Percentiles rank a stretch among this genome's conserved stretches.
These are phyloP conservation scores for Labia minor DNA, from an alignment of 2,888 invertebrate genomes.

Conservation along the genomic window DNA sequence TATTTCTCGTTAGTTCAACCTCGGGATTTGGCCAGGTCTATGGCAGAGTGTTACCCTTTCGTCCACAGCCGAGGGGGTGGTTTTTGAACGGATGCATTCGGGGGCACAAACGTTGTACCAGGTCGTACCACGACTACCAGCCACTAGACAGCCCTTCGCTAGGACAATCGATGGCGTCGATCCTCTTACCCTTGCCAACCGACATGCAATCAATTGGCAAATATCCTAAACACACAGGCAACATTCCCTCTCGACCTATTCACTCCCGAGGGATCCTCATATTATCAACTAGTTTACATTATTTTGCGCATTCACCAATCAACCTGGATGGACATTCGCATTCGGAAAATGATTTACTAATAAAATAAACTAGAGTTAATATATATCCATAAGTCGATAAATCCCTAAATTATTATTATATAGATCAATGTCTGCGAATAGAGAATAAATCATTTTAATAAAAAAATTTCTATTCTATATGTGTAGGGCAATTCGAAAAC, in stretches of 20 bases:
- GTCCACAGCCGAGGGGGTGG: not conserved
- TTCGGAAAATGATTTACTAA: too few species aligned
- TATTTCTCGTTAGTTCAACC: not conserved
- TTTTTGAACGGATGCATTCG: not conserved
- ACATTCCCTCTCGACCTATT: not conserved
- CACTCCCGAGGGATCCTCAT: not conserved
- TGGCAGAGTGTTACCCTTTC: not conserved
- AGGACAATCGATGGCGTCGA: constrained; percentile 3
- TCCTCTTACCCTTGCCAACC: not conserved
- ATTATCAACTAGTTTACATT: not conserved
- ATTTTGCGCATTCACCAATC: not conserved
- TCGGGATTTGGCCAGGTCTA: not conserved
- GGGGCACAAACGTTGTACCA: not conserved
- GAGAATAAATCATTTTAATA: too few species aligned
- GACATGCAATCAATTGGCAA: constrained; percentile 7
- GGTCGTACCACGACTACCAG: not conserved
- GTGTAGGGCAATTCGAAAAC: too few species aligned
- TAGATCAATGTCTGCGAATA: too few species aligned
- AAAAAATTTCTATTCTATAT: too few species aligned
- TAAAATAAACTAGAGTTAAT: too few species aligned
- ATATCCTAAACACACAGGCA: constrained; percentile 3
- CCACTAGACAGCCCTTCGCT: not conserved
- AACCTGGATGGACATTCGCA: too few species aligned
- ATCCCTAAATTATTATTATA: too few species aligned
- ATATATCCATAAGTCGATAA: too few species aligned